phyloP scores from a whole-genome alignment of 2,113 vertebrate genomes.

The Clarias batrachus region DNA sequence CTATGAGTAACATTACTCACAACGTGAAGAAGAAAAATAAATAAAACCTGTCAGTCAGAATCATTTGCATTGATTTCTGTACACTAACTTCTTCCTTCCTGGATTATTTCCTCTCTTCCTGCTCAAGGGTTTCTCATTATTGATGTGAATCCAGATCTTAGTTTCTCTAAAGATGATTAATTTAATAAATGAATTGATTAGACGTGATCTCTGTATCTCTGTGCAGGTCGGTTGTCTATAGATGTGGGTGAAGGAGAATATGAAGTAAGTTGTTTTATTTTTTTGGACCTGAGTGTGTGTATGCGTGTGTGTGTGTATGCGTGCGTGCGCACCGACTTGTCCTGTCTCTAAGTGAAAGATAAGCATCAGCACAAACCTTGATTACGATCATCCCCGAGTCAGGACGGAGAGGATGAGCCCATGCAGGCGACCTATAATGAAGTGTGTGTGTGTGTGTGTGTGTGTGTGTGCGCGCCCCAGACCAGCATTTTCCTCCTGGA shows the following conservation, averaged over 20 bases:
- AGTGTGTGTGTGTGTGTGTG: conserved; percentile 5
- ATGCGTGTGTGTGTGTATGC: neutral
- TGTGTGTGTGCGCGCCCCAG: no score
- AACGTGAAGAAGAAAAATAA: no score
- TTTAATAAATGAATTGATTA: neutral
- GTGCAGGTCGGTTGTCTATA: conserved; percentile 77
- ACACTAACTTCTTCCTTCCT: neutral
- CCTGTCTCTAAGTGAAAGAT: conserved; percentile 13
- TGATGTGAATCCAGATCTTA: neutral
- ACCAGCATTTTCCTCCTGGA: neutral
- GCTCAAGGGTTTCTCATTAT: neutral
- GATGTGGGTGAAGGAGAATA: conserved; percentile 82
- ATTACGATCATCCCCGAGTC: neutral
- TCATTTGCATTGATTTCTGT: neutral
- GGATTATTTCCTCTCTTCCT: neutral
- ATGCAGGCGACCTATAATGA: conserved; percentile 20
- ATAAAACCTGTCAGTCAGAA: neutral
- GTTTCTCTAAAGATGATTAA: neutral
- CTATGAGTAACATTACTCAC: no score
- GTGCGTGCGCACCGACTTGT: neutral
- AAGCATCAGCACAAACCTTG: neutral
- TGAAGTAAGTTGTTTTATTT: conserved; percentile 63
- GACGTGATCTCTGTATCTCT: no score
- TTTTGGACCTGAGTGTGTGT: neutral
- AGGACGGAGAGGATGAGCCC: neutral